Evolutionary conservation across 2,113 vertebrate species (phyloP), one percentile per base, ranked within the genome.

Genomic region (Gallinago paraguaiae): DNA sequence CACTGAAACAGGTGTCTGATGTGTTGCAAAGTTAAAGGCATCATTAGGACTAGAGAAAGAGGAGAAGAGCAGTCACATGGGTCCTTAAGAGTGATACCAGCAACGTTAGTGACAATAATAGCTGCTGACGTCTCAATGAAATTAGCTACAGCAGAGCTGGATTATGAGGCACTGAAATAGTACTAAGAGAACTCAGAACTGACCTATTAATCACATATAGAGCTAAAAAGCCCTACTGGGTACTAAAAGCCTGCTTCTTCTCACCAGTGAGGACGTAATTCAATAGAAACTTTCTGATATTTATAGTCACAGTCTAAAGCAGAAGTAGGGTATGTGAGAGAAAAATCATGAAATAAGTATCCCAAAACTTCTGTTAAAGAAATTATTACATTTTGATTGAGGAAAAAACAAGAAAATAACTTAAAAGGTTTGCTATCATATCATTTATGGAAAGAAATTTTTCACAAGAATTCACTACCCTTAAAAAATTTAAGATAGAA

Each of bases 131-230:
- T 95, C 88, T 95, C 83, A 72, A 71, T 91, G 68, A 90, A 82
- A 86, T 87, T 77, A 92, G 85, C 85, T 92, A 61, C 89, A 96
- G 70, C 76, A 94, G 75, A 94, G 93, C 41, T 92, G 77, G 90
- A 51, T 92, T 86, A 95, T 54, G 86, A 69, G 90, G 65, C 65
- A 96, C 76, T 70, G 92, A 96, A 96, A 95, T 90, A 92, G 78
- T 75, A 90, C 51, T 76, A 78, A 90, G 82, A 88, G 86, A 96
- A 95, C 90, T 81, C 75, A 95, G 89, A 96, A 87, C 59, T 67
- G 90, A 95, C 93, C 96, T 93, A 90, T 93, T 95, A 89, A 83
- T 70, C 91, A 93, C 65, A 77, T 10, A 64, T 0, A 45, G 75
- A 77, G 46, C 85, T 80, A 72, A 88, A 95, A 92, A 74, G 51